Base-by-base conservation (phyloP, 1,140 invertebrate species). In the Orius laevigatus region DNA sequence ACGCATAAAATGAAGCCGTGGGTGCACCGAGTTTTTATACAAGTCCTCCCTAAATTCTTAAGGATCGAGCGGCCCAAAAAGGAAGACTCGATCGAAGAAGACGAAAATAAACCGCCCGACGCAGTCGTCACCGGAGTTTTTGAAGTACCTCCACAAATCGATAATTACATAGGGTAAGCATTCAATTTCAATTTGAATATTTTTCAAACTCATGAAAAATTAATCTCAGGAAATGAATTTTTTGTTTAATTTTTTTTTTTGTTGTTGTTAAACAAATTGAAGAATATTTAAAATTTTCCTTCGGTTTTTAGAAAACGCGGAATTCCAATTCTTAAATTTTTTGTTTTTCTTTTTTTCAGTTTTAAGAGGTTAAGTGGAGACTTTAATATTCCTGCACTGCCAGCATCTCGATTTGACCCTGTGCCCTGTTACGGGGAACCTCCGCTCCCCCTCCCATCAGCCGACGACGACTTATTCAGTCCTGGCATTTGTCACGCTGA, bases 1-100 rank as follows among this genome's bases (percentile, higher is more conserved):
- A 98, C 94, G 14, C 94, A 98, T 68, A 81, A 80, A 57, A 86
- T 95, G 81, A 73, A 84, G 12, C 84, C 81, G 8, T 93, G 88
- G 88, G 86, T 92, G 49, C 74, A 83, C 50, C 71, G 77, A 55
- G 69, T 93, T 54, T 95, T 94, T 66, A 89, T 94, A 59, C 76
- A 88, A 31, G 74, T 85, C 59, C 74, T 94, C 60, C 90, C 90
- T 18, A 84, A 77, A 65, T 76, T 84, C 10, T 70, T 91, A 52
- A 77, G 84, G 65, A 87, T 91, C 59, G 71, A 85, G 64, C 74
- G 86, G 58, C 85, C 85, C 20, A 77, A 79, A 55, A 84, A 82
- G 60, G 75, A 78, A 46, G 71, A 73, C 43, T 69, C 71, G 39
- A 74, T 73, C 40, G 79, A 83, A 49, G 76, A 79, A 50, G 64